Evolutionary conservation across 2,113 vertebrate species (phyloP), one percentile per base, ranked within the genome.

Genomic region (Herpetotheres cachinnans): DNA sequence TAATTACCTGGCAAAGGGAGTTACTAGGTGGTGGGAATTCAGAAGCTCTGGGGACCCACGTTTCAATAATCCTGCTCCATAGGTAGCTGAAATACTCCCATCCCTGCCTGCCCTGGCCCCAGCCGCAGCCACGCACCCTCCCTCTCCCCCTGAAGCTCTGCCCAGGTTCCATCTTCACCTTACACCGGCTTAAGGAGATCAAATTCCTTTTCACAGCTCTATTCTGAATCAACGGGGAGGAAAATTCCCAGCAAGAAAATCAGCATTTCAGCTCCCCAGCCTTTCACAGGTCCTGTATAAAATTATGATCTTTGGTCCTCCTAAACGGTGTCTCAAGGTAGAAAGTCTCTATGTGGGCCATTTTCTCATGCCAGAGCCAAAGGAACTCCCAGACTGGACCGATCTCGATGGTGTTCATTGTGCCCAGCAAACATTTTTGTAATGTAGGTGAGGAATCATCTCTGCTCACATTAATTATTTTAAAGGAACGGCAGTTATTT

Each of bases 291-390:
- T 58, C 79, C 52, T 0, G 0, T n/a, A 34, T 14, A 27, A 69
- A 82, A 42, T 36, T 21, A 9, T 25, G 34, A 63, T 59, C 62
- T 70, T 10, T 1, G 11, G 7, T 34, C 92, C 74, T 79, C 80
- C 42, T 34, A 19, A 61, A 49, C 3, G 6, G 3, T 15, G 13
- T 77, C 7, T 12, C 0, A 0, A 49, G 46, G 32, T 24, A 72
- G 42, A 52, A 91, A 69, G 11, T 77, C 46, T 32, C 82, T 61
- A 6, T 22, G 0, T 4, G 38, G 29, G 34, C 8, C 54, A 4
- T 12, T 44, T 86, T 30, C 78, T 49, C 56, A 20, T 9, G 21
- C 18, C 54, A 54, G 30, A 70, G 15, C 10, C 40, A 65, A 65
- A 70, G 58, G 36, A 52, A 7, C 16, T 65, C 72, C 49, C 19